These are phyloP conservation scores for Anolis sagrei DNA, from an alignment of 2,113 vertebrate species.

Conservation along the genomic window DNA sequence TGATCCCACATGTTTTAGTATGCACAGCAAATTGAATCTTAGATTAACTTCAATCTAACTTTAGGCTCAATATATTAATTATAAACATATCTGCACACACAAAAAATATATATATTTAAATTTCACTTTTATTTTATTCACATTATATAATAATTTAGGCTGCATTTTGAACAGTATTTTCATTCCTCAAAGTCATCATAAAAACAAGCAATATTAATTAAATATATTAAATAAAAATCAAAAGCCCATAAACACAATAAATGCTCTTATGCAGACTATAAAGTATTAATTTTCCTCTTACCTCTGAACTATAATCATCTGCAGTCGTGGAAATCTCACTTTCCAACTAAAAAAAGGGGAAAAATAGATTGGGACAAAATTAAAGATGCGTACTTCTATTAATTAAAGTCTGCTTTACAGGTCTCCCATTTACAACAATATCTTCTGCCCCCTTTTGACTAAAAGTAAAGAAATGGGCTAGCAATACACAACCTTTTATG, in stretches of 20 bases:
- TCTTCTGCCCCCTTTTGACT: background rate
- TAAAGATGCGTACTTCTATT: constrained; percentile 51
- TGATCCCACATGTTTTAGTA: background rate
- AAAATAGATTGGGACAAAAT: constrained; percentile 64
- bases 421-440: constrained; percentile 12
- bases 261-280: background rate
- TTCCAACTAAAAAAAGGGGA: constrained; percentile 85
- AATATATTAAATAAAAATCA: background rate
- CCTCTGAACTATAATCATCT: constrained; percentile 96
- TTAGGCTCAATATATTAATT: background rate
- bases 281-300: constrained; percentile 71
- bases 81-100: background rate
- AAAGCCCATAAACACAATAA: background rate
- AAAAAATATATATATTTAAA: background rate
- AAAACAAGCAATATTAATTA: background rate
- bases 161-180: background rate
- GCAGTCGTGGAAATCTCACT: constrained; percentile 92
- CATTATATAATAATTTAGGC: background rate
- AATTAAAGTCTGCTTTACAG: background rate
- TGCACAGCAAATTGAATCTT: background rate
- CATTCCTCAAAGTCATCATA: background rate
- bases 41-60: background rate
- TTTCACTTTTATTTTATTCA: background rate
- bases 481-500: background rate
- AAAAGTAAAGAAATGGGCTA: background rate